Conservation (phyloP, 2,888 invertebrate genomes). For the Aphodius granarius region DNA sequence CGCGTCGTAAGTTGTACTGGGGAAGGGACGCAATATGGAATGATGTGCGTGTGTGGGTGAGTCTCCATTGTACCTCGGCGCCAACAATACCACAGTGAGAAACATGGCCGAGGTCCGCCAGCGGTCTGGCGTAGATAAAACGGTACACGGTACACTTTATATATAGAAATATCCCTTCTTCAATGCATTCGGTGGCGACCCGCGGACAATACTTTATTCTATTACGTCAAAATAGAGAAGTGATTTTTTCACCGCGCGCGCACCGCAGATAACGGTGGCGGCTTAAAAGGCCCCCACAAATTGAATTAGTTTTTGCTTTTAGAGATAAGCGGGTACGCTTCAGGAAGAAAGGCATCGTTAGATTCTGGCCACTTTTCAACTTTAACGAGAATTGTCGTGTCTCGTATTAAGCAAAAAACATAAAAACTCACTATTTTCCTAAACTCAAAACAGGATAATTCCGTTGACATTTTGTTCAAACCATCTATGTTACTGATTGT, state of each 20-base stretch:
- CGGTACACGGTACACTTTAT: background rate
- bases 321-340: background rate
- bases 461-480: too few relatives aligned
- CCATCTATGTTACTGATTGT: too few relatives aligned
- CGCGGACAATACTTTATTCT: constrained; percentile 10
- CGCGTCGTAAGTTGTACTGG: background rate
- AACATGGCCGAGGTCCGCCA: background rate
- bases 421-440: too few relatives aligned
- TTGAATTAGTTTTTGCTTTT: constrained; percentile 1
- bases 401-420: too few relatives aligned
- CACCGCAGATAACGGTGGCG: background rate
- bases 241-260: background rate
- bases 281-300: background rate
- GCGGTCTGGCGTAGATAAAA: constrained; percentile 10
- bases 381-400: background rate
- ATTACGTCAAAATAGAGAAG: background rate
- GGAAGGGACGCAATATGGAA: background rate
- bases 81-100: background rate
- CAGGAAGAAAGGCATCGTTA: background rate
- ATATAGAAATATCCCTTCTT: background rate
- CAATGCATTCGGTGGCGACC: background rate
- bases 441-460: too few relatives aligned
- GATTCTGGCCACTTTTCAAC: background rate
- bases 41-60: background rate
- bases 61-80: background rate